Evolutionary conservation across 2,888 invertebrate species (phyloP).

Genomic region (Ephialtes manifestator): DNA sequence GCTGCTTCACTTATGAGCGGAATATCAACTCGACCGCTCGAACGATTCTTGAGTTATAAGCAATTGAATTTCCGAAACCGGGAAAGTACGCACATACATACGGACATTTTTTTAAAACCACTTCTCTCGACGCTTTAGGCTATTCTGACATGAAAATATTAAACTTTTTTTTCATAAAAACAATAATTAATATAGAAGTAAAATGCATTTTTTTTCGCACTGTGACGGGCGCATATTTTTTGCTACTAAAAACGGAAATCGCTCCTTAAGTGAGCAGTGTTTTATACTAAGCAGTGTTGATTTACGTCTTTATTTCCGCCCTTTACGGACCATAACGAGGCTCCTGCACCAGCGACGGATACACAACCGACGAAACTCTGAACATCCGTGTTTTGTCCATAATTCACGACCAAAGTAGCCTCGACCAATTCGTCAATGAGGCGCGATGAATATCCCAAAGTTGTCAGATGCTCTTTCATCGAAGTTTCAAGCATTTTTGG

Average conservation of each 20-base stretch:
- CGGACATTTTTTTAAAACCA: too few relatives aligned
- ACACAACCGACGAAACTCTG: constrained; percentile 86
- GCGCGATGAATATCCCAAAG: constrained; percentile 85
- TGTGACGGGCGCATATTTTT: not conserved
- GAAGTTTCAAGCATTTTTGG: constrained; percentile 85
- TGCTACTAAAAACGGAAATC: not conserved
- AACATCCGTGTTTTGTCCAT: constrained; percentile 88
- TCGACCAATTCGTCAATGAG: constrained; percentile 88
- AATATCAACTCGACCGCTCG: too few relatives aligned
- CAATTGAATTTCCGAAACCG: too few relatives aligned
- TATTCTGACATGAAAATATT: too few relatives aligned
- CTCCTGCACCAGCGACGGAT: constrained; percentile 87
- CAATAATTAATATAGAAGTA: not conserved
- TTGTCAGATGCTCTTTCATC: constrained; percentile 83
- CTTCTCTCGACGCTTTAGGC: too few relatives aligned
- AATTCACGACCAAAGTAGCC: constrained; percentile 88
- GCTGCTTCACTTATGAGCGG: too few relatives aligned
- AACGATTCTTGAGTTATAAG: too few relatives aligned
- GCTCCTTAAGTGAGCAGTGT: not conserved
- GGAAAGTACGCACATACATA: too few relatives aligned
- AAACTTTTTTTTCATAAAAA: too few relatives aligned
- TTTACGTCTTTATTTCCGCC: constrained; percentile 88
- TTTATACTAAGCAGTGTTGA: not conserved
- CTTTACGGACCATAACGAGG: constrained; percentile 88
- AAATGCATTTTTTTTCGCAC: not conserved